Percentiles rank a stretch among this genome's conserved stretches.
Evolutionary conservation across 2,797 vertebrate genomes (phyloP).

Genomic region (Melanotaenia maccullochi): DNA sequence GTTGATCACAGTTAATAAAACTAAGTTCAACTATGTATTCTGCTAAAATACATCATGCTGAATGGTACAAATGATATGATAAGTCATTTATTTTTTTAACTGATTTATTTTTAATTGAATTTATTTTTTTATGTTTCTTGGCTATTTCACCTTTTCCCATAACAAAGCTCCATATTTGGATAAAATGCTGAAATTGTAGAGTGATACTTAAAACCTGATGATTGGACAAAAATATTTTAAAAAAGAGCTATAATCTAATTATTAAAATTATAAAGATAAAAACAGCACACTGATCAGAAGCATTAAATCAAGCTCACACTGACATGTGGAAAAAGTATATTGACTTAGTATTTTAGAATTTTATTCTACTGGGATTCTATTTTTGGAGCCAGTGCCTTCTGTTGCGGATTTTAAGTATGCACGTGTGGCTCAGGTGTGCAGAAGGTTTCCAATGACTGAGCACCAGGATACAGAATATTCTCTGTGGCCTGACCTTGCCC

Average conservation of each 20-base stretch:
- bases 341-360: not conserved
- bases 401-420: slow-evolving; percentile 15
- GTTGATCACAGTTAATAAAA: not conserved
- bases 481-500: slow-evolving; percentile 69
- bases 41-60: too few relatives aligned
- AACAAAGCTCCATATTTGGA: not conserved
- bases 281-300: not conserved
- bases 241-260: not conserved
- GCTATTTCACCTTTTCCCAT: not conserved
- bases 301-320: not conserved
- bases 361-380: not conserved
- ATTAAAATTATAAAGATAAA: not conserved
- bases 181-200: not conserved
- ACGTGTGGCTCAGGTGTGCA: slow-evolving; percentile 57
- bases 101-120: too few relatives aligned
- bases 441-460: slow-evolving; percentile 72
- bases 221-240: not conserved
- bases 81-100: too few relatives aligned
- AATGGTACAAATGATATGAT: too few relatives aligned
- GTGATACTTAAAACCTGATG: not conserved
- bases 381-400: not conserved
- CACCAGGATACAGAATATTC: slow-evolving; percentile 70
- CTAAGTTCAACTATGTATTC: not conserved
- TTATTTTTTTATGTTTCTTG: not conserved
- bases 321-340: not conserved